phyloP scores from a whole-genome alignment of 1,140 invertebrate species.

The Drosophila repleta region DNA sequence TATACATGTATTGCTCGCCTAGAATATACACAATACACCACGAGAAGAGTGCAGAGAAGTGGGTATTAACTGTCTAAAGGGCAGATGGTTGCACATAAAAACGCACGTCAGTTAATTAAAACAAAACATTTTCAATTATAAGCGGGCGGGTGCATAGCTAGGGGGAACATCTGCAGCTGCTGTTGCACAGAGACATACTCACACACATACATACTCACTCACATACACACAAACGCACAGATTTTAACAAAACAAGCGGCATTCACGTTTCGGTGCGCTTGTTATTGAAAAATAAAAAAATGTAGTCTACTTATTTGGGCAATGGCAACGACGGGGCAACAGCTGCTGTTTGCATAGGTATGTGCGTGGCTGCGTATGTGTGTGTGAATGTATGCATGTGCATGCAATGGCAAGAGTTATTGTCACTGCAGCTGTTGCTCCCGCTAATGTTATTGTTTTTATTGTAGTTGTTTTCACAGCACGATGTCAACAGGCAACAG shows the following conservation, averaged over 20 bases:
- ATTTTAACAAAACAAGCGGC: slow-evolving; percentile 45
- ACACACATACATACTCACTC: slow-evolving; percentile 4
- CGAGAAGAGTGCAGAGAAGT: not conserved
- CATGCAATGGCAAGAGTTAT: slow-evolving; percentile 66
- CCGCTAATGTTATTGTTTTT: slow-evolving; percentile 70
- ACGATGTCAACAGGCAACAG: slow-evolving; percentile 61
- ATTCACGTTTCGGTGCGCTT: slow-evolving; percentile 45
- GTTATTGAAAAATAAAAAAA: slow-evolving; percentile 50
- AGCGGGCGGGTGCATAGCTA: slow-evolving; percentile 9
- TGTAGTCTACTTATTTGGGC: slow-evolving; percentile 62
- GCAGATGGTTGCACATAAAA: slow-evolving; percentile 63
- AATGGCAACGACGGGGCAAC: slow-evolving; percentile 35
- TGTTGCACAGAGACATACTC: slow-evolving; percentile 30
- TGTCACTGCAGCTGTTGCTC: slow-evolving; percentile 73
- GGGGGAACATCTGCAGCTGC: slow-evolving; percentile 18
- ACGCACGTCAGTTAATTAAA: slow-evolving; percentile 73
- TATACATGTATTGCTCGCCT: slow-evolving; percentile 19
- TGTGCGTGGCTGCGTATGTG: slow-evolving; percentile 13
- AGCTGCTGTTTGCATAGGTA: slow-evolving; percentile 51
- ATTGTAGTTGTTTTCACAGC: slow-evolving; percentile 57
- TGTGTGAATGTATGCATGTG: slow-evolving; percentile 18
- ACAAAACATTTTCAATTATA: slow-evolving; percentile 81
- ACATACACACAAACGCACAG: slow-evolving; percentile 1
- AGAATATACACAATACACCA: slow-evolving; percentile 8
- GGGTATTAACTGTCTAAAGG: not conserved